A percentile compares a stretch with the other conserved stretches of the same genome.
Evolutionary conservation across 2,797 vertebrate genomes (phyloP).

Genomic region (Helicolenus hilgendorfi): DNA sequence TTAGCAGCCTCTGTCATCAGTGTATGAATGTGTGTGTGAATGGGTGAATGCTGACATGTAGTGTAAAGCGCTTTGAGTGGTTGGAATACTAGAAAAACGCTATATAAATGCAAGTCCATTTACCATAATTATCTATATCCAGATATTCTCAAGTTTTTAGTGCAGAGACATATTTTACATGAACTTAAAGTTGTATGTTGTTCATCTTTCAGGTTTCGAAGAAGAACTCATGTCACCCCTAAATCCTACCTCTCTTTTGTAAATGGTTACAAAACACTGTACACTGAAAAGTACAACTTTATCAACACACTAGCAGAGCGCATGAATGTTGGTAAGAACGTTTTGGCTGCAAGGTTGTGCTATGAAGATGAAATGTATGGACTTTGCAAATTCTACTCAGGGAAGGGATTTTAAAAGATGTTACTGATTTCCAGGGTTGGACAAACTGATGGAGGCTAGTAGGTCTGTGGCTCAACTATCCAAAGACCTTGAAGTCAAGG

Average conservation of each 20-base stretch:
- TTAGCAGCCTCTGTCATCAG: too few species aligned
- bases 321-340: conserved; percentile 92
- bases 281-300: conserved; percentile 87
- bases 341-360: background rate
- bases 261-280: conserved; percentile 92
- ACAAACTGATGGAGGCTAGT: conserved; percentile 93
- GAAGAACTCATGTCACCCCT: conserved; percentile 93
- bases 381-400: background rate
- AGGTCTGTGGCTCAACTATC: conserved; percentile 91
- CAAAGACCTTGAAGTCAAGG: conserved; percentile 89
- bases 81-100: too few species aligned
- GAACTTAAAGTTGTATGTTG: conserved; percentile 83
- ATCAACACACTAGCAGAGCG: conserved; percentile 91
- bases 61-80: too few species aligned
- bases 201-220: conserved; percentile 89
- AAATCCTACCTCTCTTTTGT: conserved; percentile 96
- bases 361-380: background rate
- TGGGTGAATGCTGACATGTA: too few species aligned
- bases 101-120: too few species aligned
- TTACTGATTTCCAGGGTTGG: conserved; percentile 84
- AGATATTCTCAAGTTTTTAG: background rate
- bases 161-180: background rate
- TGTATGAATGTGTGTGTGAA: too few species aligned
- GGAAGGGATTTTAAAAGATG: background rate
- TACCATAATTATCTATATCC: background rate